Base-by-base conservation (phyloP, 2,797 vertebrate species). In the Acanthurus tractus region DNA sequence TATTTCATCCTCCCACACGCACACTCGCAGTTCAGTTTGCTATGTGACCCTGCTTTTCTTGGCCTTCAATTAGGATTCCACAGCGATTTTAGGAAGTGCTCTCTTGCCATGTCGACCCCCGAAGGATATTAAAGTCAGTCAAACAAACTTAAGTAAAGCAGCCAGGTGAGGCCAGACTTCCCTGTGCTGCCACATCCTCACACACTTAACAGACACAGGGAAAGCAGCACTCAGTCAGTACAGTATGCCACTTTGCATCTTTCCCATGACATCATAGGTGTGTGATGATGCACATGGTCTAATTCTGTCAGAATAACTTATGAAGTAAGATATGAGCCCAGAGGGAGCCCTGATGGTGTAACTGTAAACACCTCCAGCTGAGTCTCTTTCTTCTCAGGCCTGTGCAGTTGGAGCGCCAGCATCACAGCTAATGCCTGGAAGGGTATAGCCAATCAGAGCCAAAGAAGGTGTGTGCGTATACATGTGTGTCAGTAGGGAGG, bases 11-110 rank as follows among this genome's bases (percentile, higher is more conserved):
- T 83, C 81, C 70, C 76, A 57, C 82, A 71, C 63, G 67, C 17
- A 78, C 78, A 83, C 76, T 84, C 71, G 70, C 72, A 77, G 46
- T 74, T 78, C 46, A 49, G 55, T 82, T 78, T 73, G 74, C 68
- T 70, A 25, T 67, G 57, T 18, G 42, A 74, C 46, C 71, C 61
- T 88, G 87, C 76, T 93, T 91, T 90, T 88, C 74, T 93, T 92
- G 94, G 90, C 86, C 20, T 57, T 57, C 56, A 66, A 49, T 61
- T 62, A 54, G 78, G 87, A 86, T 76, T 86, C 83, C 72, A 58
- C 75, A 56, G 70, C 8, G 23, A 56, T 86, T 91, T 88, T 75
- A 81, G 87, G 90, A 92, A 89, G 74, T 83, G 70, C 48, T 61
- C 59, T 87, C 70, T 82, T 70, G 34, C 87, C 68, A 49, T 76